Evolutionary conservation across 2,113 vertebrate species (phyloP).

Genomic region (Carollia perspicillata): DNA sequence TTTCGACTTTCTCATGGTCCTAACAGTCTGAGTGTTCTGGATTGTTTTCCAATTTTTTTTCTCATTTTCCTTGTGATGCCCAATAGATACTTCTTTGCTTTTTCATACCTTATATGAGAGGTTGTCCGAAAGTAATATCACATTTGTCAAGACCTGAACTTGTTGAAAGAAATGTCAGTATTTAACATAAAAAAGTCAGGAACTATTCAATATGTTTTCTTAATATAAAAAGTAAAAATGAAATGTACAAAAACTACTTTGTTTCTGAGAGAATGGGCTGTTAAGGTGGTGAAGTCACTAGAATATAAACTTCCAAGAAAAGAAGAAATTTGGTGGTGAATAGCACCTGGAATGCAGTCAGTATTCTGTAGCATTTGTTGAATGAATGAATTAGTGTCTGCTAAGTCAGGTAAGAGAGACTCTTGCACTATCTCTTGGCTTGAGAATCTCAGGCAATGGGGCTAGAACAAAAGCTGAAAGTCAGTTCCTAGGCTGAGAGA

Average conservation of each 20-base stretch:
- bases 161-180: neutral
- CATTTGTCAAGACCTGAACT: neutral
- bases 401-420: neutral
- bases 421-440: neutral
- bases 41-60: neutral
- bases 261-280: neutral
- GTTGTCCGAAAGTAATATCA: neutral
- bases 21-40: neutral
- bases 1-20: neutral
- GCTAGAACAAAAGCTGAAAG: neutral
- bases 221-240: neutral
- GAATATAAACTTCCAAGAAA: neutral
- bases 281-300: neutral
- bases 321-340: neutral
- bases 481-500: neutral
- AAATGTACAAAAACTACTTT: neutral
- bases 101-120: neutral
- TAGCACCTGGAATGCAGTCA: neutral
- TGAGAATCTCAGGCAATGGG: neutral
- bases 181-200: neutral
- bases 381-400: neutral
- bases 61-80: neutral
- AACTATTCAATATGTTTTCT: neutral
- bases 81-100: neutral
- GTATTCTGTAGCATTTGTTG: neutral